A percentile compares a stretch with the other conserved stretches of the same genome.
Conservation (phyloP, 2,797 vertebrate genomes). For the Melanotaenia parkinsoni region DNA sequence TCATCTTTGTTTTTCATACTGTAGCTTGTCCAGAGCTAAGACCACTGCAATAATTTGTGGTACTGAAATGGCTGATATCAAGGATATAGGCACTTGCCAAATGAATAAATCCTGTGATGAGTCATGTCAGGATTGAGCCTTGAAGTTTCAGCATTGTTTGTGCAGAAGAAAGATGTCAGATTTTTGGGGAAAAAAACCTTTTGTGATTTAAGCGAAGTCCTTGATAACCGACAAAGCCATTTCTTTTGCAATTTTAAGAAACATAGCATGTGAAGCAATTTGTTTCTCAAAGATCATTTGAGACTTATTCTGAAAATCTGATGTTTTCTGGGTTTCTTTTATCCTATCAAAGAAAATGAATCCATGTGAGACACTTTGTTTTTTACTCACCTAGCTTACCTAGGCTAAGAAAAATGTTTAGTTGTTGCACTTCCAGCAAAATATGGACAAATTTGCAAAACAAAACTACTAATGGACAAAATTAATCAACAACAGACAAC, state of each 20-base stretch:
- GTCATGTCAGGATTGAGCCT: slow-evolving; percentile 48
- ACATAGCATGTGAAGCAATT: not conserved
- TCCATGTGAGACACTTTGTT: not conserved
- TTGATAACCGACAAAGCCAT: slow-evolving; percentile 20
- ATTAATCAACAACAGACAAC: not conserved
- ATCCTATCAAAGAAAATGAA: not conserved
- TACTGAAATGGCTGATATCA: slow-evolving; percentile 76
- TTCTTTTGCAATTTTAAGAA: slow-evolving; percentile 17
- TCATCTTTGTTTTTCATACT: slow-evolving; percentile 48
- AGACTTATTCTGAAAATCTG: not conserved
- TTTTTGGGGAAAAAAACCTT: slow-evolving; percentile 9
- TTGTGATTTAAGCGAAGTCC: slow-evolving; percentile 43
- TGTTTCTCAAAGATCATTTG: not conserved
- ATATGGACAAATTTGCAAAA: not conserved
- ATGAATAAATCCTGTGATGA: slow-evolving; percentile 66
- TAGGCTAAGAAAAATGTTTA: too few species aligned
- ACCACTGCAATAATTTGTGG: slow-evolving; percentile 75
- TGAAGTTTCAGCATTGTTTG: slow-evolving; percentile 51
- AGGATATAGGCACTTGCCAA: slow-evolving; percentile 64
- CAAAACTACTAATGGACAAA: not conserved
- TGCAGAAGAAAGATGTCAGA: slow-evolving; percentile 41
- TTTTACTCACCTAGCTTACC: not conserved
- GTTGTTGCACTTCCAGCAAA: too few species aligned
- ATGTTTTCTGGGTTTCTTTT: not conserved
- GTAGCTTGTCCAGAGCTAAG: slow-evolving; percentile 53